A percentile compares a stretch with the other conserved stretches of the same genome.
These are phyloP conservation scores for Muscidifurax raptorellus DNA, from an alignment of 1,140 invertebrate genomes.

Conservation along the genomic window DNA sequence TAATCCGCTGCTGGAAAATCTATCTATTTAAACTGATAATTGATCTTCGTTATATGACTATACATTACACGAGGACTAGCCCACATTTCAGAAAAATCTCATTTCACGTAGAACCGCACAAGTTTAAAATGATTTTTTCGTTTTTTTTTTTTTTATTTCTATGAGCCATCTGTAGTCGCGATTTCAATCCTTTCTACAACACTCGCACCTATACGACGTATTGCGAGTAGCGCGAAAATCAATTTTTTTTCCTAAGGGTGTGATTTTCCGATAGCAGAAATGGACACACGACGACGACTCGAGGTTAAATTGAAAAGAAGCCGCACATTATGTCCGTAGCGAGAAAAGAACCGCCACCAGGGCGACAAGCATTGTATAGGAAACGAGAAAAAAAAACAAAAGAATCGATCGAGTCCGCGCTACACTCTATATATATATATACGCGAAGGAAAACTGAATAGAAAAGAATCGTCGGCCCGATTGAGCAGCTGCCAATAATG, in stretches of 20 bases:
- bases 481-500: not conserved
- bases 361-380: not conserved
- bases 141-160: too few relatives aligned
- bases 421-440: not conserved
- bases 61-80: too few relatives aligned
- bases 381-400: not conserved
- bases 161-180: too few relatives aligned
- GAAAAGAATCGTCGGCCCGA: not conserved
- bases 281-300: not conserved
- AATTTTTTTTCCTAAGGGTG: too few relatives aligned
- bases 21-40: not conserved
- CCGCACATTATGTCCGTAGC: not conserved
- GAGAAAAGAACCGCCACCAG: not conserved
- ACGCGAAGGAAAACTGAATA: not conserved
- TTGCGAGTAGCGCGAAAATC: too few relatives aligned
- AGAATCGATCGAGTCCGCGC: not conserved
- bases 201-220: too few relatives aligned
- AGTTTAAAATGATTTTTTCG: too few relatives aligned
- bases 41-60: too few relatives aligned
- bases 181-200: too few relatives aligned
- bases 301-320: constrained; percentile 34
- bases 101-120: too few relatives aligned
- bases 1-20: not conserved
- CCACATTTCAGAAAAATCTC: too few relatives aligned
- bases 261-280: constrained; percentile 12